Evolutionary conservation across 2,797 vertebrate genomes (phyloP), one percentile per base, ranked within the genome.

Genomic region (Adrianichthys oophorus): DNA sequence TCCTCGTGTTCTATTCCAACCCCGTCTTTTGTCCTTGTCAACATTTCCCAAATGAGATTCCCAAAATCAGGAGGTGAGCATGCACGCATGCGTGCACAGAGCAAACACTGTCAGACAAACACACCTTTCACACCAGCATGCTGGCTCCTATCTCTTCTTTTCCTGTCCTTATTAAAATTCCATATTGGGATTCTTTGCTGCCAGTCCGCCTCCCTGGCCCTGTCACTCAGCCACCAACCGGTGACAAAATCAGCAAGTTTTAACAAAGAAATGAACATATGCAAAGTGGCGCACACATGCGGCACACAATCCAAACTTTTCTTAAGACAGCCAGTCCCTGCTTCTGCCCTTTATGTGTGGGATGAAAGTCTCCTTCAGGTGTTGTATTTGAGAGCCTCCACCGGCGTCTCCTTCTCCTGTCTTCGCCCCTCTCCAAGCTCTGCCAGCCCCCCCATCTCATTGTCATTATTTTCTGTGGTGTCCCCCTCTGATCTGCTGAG

Each of bases 401-500:
- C 82, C 71, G 56, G 61, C 23, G 8, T 54, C 68, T 41, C 76
- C 56, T 59, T 37, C 60, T 24, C 43, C 66, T 37, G 48, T 65
- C 67, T 67, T 63, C 63, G 2, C 78, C 67, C 50, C 42, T 42
- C 48, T 70, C 47, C 57, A 58, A 15, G 47, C 66, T 46, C 74
- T 49, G 40, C 58, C 62, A 56, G 57, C 59, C 50, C 63, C 32
- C 21, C 37, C 50, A 60, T 67, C 75, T 86, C 84, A 82, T 85
- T 91, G 91, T 92, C 91, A 91, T 91, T 91, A 90, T 90, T 88
- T 86, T 85, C 83, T 74, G 79, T 87, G 87, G 85, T 90, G 87
- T 81, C 84, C 86, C 74, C 72, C 86, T 90, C 86, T 90, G 90
- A 92, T 91, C 88, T 86, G 79, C 74, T 7, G 70, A 82, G 84